Evolutionary conservation across 2,888 invertebrate species (phyloP), one percentile per base, ranked within the genome.

Genomic region (Tetheella fluctuosa): DNA sequence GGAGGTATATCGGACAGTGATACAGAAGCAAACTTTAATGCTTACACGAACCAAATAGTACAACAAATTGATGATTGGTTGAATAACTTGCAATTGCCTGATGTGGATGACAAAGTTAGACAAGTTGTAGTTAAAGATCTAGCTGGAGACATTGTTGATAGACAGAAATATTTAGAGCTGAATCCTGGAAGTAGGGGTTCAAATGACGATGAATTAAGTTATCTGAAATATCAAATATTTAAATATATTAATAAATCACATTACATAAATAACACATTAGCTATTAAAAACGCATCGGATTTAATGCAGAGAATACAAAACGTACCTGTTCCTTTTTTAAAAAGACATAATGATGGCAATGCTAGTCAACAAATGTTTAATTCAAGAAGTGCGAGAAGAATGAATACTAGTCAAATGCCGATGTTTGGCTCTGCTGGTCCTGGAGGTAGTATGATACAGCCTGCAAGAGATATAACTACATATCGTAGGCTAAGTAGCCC

Each of bases 21-120:
- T 58, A 64, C 73, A 7, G 69, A 77, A 28, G 59, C 58, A 0
- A 77, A 79, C 67, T 53, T 74, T 39, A 73, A 79, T 53, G 7
- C 20, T 15, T 85, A 82, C 56, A 76, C 70, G 6, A 71, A 69
- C 17, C 67, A 81, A 62, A 62, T 90, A 13, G 71, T 70, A 23
- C 61, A 80, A 42, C 69, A 83, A 60, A 88, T 91, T 54, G 79
- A 84, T 5, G 78, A 81, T 61, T 91, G 91, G 91, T 63, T 89
- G 23, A 64, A 67, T 0, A 71, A 60, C 25, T 69, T 88, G 52
- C 65, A 77, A 23, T 62, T 79, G 56, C 70, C 77, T 6, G 63
- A 68, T 54, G 60, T 64, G 8, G 37, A 74, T 34, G 75, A 82
- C 48, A 59, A 66, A 48, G 71, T 64, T n/a, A 76, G 73, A 63